Evolutionary conservation across 2,113 vertebrate species (phyloP), one percentile per base, ranked within the genome.

Genomic region (Bos indicus): DNA sequence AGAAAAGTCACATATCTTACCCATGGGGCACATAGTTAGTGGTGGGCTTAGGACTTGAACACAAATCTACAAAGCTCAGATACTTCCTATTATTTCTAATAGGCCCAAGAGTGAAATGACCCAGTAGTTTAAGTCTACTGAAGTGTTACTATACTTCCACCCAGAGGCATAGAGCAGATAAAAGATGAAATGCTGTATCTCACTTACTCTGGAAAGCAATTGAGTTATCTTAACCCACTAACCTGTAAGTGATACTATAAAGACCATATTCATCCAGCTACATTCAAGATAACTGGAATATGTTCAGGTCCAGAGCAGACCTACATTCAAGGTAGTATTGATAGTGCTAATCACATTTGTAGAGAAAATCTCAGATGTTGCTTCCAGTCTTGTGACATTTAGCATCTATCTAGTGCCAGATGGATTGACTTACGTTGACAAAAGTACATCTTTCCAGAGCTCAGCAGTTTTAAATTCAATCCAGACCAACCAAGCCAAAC

Each of bases 391-490:
- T 95, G 4, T 5, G 48, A 96, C 84, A 97, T 92, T 90, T 54
- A 85, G 43, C 91, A 81, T 94, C 62, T 97, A 46, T 94, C 74
- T 97, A 52, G 7, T 93, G 46, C 80, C 43, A 92, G 64, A 48
- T 21, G 40, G 14, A 23, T 57, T 83, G 77, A 78, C 48, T 92
- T 15, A 5, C 62, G 33, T 36, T 64, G 30, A 85, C 83, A 54
- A 64, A 81, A 67, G n/a, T n/a, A 74, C 9, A 2, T 48, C 40
- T 94, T 96, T 96, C 36, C 25, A 78, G 36, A 91, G 17, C 17
- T 67, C 28, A 23, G 3, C 8, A 40, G 6, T 82, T 15, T 40
- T 40, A 94, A 92, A 97, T 40, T 67, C 36, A 96, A 16, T 88
- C 52, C 89, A 90, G 51, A 87, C 9, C 71, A 81, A 82, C 2